Base-by-base conservation (phyloP, 2,113 vertebrate genomes). In the Ochotona princeps region DNA sequence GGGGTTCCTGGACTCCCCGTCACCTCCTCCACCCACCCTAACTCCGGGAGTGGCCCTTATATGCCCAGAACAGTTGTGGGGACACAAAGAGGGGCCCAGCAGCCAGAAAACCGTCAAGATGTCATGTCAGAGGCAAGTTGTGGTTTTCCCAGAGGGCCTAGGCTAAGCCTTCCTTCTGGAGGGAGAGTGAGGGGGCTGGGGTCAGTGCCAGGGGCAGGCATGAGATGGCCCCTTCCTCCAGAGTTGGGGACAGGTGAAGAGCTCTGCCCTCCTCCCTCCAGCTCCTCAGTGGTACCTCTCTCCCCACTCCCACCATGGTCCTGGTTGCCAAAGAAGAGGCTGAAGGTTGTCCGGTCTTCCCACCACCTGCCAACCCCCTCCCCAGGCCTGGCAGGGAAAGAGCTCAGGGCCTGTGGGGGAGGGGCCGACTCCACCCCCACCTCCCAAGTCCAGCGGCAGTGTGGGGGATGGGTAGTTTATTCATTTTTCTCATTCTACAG, bases 151-250 rank as follows among this genome's bases (percentile, higher is more conserved):
- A 5, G 28, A 2, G 12, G 95, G 82, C 91, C 89, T 75, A 18
- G 54, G 72, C 87, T 97, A 96, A 97, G 97, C 96, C 96, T 97
- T 96, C 91, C 95, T 97, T 91, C 94, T 96, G 20, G 8, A 49
- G 47, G 75, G 49, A 91, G 51, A 82, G 38, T 30, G 21, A 38
- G 60, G 47, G 83, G 83, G 63, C 76, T 73, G 76, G 86, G 83
- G 91, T 87, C 1, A 1, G 75, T 57, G 94, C 91, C 90, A 5
- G 72, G 54, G 44, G 30, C 0, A 0, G 57, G 57, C 72, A n/a
- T 5, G 54, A 69, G 54, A 44, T 20, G 54, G 38, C 38, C 54
- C 0, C 18, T 25, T 82, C 83, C 69, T 49, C 28, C 35, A 51
- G 65, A 67, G 18, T 73, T 2, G 32, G 88, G 0, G 26, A 26